Evolutionary conservation across 2,113 vertebrate species (phyloP), one percentile per base, ranked within the genome.

Genomic region (Todiramphus chloris): DNA sequence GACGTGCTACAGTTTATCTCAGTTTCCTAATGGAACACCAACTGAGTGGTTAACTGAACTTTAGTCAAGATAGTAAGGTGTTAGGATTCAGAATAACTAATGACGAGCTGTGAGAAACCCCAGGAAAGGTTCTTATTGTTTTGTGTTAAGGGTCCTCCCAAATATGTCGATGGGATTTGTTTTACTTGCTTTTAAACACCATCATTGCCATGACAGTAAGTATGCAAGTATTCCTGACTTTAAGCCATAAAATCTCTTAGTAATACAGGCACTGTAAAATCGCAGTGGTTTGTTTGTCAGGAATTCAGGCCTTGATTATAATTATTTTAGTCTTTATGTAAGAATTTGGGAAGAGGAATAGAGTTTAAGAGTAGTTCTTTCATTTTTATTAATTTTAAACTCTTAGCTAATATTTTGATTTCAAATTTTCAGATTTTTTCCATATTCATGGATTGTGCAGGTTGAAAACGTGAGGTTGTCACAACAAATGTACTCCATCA

Each of bases 1-100:
- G 77, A 27, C 63, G 18, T 69, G 59, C 72, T 91, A 25, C 46
- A 77, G 60, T 92, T 96, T 96, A 95, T 97, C 95, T 94, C 28
- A 2, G 1, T 91, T 95, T 94, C 21, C 41, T 83, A 83, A 75
- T 74, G 72, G 72, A 79, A 74, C 64, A 67, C 62, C 23, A 43
- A 81, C 77, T 59, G 63, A 92, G 76, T 83, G 90, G 53, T 6
- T 10, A 96, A 80, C 53, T 79, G 87, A 95, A 83, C 85, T 83
- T 83, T 62, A 50, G 66, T 94, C 6, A n/a, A 91, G 95, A 94
- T 96, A 94, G 60, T 24, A 73, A 35, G n/a, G 83, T 94, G 93
- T 94, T 92, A 81, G 64, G 56, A 67, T 86, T 94, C 67, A 76
- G 56, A 92, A 35, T 84, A 93, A 73, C 70, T 85, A 75, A 78